Evolutionary conservation across 2,797 vertebrate genomes (phyloP).

Genomic region (Syndactyla subalaris): DNA sequence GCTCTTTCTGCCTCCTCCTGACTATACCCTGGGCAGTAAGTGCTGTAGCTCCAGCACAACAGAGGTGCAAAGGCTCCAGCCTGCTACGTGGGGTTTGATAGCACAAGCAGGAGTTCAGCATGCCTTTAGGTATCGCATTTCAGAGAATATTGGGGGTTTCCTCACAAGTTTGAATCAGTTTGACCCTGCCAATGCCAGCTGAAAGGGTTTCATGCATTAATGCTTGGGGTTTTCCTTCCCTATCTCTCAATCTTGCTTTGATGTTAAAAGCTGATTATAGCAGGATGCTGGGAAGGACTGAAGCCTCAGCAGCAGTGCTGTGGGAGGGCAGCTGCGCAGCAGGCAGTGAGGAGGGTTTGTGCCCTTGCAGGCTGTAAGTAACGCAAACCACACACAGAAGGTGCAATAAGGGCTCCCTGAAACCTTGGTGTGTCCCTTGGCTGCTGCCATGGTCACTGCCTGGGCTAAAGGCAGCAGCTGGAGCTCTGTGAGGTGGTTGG

Average conservation of each 20-base stretch:
- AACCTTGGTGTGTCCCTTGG: not conserved
- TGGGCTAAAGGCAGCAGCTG: not conserved
- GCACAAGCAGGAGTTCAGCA: not conserved
- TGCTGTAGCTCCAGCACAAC: not conserved
- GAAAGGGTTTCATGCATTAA: not conserved
- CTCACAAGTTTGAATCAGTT: not conserved
- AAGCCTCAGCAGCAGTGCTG: not conserved
- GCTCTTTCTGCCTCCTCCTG: not conserved
- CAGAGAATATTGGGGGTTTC: not conserved
- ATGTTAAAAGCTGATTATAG: not conserved
- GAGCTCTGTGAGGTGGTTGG: not conserved
- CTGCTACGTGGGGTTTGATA: rapidly evolving
- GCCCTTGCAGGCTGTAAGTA: not conserved
- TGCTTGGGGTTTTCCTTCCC: not conserved
- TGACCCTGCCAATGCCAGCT: not conserved
- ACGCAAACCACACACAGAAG: not conserved
- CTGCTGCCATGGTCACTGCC: not conserved
- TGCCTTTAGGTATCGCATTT: not conserved
- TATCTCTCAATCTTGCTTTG: conserved; percentile 36
- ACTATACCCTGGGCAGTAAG: not conserved
- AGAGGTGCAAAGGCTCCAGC: not conserved
- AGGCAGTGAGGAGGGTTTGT: not conserved
- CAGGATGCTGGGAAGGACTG: not conserved
- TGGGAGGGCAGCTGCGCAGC: not conserved
- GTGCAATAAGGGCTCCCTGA: not conserved